A percentile compares a stretch with the other conserved stretches of the same genome.
phyloP scores from a whole-genome alignment of 2,888 invertebrate species.

The Amphipyra berbera region DNA sequence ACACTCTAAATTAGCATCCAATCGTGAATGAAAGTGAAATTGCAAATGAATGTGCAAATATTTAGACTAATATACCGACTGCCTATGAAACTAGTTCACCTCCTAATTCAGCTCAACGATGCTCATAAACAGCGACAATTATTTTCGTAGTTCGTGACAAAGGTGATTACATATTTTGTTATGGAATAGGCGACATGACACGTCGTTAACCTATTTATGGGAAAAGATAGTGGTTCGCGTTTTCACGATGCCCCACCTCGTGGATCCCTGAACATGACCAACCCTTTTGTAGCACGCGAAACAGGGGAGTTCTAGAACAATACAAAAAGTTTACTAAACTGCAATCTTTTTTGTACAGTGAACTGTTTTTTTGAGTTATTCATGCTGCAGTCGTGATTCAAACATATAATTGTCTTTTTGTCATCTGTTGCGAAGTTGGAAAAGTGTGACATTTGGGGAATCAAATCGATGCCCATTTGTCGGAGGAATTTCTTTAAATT shows the following conservation, averaged over 20 bases:
- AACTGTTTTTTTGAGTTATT: slow-evolving; percentile 1
- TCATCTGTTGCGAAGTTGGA: slow-evolving; percentile 1
- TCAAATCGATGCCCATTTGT: neutral
- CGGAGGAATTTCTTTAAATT: slow-evolving; percentile 1
- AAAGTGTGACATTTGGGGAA: slow-evolving; percentile 6
- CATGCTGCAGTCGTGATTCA: neutral
- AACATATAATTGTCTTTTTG: neutral
- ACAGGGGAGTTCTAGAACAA: slow-evolving; percentile 40
- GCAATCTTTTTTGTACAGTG: slow-evolving; percentile 15
- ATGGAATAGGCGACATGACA: slow-evolving; percentile 65
- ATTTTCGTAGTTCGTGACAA: slow-evolving; percentile 66
- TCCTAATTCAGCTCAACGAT: slow-evolving; percentile 43
- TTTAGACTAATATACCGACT: slow-evolving; percentile 36
- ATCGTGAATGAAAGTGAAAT: slow-evolving; percentile 37
- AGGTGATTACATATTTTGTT: slow-evolving; percentile 69
- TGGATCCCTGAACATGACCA: slow-evolving; percentile 68
- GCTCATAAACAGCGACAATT: slow-evolving; percentile 60
- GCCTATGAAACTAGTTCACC: slow-evolving; percentile 46
- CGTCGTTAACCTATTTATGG: slow-evolving; percentile 74
- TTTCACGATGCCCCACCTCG: slow-evolving; percentile 67
- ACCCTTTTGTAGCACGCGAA: slow-evolving; percentile 78
- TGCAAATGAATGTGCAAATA: slow-evolving; percentile 41
- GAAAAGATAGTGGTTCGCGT: slow-evolving; percentile 64
- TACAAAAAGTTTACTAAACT: slow-evolving; percentile 15
- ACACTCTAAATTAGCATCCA: slow-evolving; percentile 26